These are phyloP conservation scores for Poeciliopsis turneri DNA, from an alignment of 2,797 vertebrate genomes.

Conservation along the genomic window DNA sequence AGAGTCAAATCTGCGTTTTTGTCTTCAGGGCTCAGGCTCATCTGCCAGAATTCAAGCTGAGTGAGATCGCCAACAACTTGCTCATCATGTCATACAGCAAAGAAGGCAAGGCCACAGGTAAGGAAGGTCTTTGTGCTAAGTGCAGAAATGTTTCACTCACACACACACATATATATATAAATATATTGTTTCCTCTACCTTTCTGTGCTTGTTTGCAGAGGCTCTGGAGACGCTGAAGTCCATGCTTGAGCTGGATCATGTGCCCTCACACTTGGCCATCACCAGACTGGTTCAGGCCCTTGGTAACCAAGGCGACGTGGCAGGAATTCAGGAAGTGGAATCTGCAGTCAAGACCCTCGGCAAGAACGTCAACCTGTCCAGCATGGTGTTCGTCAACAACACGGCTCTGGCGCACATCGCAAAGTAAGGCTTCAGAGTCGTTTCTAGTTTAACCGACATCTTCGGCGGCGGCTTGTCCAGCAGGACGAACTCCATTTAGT, in stretches of 20 bases:
- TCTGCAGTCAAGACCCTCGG: conserved; percentile 61
- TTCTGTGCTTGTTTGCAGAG: conserved; percentile 69
- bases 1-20: conserved; percentile 4
- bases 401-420: conserved; percentile 83
- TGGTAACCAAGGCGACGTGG: conserved; percentile 77
- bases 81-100: conserved; percentile 58
- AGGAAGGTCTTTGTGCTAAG: background rate
- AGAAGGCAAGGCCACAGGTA: conserved; percentile 55
- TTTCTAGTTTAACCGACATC: background rate
- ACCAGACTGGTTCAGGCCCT: conserved; percentile 80
- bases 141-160: background rate
- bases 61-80: conserved; percentile 39
- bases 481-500: background rate
- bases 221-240: conserved; percentile 78
- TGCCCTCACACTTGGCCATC: conserved; percentile 75
- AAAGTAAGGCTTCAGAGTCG: conserved; percentile 79
- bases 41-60: conserved; percentile 44
- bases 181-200: background rate
- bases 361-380: conserved; percentile 69
- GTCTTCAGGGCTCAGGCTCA: conserved; percentile 51
- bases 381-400: conserved; percentile 87
- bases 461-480: background rate
- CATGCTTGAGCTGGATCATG: conserved; percentile 69
- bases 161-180: background rate
- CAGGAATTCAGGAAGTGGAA: conserved; percentile 80